These are phyloP conservation scores for Eledona agricola DNA, from an alignment of 2,888 invertebrate species.

Conservation along the genomic window DNA sequence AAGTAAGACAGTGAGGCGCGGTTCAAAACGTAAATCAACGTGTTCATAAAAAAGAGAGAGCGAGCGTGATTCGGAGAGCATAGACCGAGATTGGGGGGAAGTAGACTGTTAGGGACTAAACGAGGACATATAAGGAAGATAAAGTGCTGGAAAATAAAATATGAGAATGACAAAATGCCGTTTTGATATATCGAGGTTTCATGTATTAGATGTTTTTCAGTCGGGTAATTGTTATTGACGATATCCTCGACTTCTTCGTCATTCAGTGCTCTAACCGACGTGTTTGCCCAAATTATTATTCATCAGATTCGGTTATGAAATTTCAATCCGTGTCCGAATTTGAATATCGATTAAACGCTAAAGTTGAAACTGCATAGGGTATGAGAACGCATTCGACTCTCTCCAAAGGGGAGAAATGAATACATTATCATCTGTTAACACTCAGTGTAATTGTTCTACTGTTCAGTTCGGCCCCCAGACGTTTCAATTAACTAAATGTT, in stretches of 20 bases:
- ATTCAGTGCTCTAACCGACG: too few species aligned
- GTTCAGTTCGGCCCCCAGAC: conserved; percentile 60
- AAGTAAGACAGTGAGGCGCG: conserved; percentile 8
- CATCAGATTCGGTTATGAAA: conserved; percentile 14
- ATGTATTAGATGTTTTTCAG: conserved; percentile 24
- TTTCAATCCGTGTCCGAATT: conserved; percentile 19
- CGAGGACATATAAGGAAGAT: conserved; percentile 60
- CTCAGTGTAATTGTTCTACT: conserved; percentile 63
- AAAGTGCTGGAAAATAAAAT: conserved; percentile 61
- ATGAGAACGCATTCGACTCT: conserved; percentile 21
- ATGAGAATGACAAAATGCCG: conserved; percentile 58
- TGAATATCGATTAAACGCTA: conserved; percentile 34
- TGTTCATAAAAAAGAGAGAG: conserved; percentile 33
- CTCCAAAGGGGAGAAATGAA: conserved; percentile 54
- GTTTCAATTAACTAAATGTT: conserved; percentile 66
- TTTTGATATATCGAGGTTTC: conserved; percentile 50
- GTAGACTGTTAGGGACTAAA: conserved; percentile 46
- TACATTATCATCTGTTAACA: conserved; percentile 65
- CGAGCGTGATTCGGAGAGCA: conserved; percentile 20
- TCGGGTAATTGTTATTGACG: conserved; percentile 24
- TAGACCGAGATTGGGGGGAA: conserved; percentile 25
- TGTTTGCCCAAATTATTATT: conserved; percentile 16
- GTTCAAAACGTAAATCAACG: conserved; percentile 32
- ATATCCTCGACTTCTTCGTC: too few species aligned
- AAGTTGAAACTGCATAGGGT: conserved; percentile 32